Conservation (phyloP, 1,140 invertebrate genomes). For the Babylonia areolata region DNA sequence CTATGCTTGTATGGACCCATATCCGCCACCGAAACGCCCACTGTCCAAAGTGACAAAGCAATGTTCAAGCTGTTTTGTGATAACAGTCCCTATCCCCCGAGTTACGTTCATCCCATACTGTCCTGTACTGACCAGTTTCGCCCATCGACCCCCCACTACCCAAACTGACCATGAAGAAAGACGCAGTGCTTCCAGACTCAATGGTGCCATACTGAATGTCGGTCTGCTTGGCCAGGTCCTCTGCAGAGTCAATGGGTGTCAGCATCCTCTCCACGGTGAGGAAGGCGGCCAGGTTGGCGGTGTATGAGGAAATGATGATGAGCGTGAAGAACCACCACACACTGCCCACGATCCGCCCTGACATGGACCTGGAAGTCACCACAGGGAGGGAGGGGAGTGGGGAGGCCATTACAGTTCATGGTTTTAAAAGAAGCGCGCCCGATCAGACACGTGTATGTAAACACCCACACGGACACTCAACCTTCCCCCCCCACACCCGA, state of each 20-base stretch:
- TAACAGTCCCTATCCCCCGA: too few relatives aligned
- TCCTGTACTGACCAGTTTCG: too few relatives aligned
- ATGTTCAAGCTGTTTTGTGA: too few relatives aligned
- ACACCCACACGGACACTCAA: too few relatives aligned
- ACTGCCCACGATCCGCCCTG: constrained; percentile 73
- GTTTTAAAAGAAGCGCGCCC: too few relatives aligned
- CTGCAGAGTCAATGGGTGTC: constrained; percentile 72
- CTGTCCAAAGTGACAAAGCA: too few relatives aligned
- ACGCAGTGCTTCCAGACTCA: constrained; percentile 66
- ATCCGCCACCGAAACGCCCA: too few relatives aligned
- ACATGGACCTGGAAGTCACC: constrained; percentile 66
- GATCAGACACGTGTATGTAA: too few relatives aligned
- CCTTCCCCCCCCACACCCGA: too few relatives aligned
- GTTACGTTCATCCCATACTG: too few relatives aligned
- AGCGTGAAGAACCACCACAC: constrained; percentile 76
- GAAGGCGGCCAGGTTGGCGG: constrained; percentile 75
- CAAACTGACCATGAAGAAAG: constrained; percentile 74
- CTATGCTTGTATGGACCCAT: too few relatives aligned
- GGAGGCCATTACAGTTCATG: background rate
- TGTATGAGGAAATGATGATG: constrained; percentile 76
- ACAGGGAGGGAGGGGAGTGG: background rate
- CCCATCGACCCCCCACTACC: too few relatives aligned
- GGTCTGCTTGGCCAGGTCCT: constrained; percentile 73
- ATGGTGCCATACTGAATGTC: constrained; percentile 73
- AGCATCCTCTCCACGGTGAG: constrained; percentile 73